Evolutionary conservation across 2,888 invertebrate genomes (phyloP), one percentile per base, ranked within the genome.

Genomic region (Rhagium mordax): DNA sequence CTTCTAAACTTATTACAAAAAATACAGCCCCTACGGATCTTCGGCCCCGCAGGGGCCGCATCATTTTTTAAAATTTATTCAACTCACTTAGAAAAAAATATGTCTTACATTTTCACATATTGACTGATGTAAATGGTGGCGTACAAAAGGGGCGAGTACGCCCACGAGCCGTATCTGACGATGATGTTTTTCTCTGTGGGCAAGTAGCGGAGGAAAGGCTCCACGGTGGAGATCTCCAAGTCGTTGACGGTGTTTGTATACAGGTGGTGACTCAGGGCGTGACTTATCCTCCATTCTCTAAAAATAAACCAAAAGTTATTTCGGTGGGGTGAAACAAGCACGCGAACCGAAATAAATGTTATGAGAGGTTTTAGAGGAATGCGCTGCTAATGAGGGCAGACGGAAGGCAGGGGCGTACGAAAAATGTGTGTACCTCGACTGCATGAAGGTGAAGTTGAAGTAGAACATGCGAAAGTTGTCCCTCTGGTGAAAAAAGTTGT

Each of bases 381-480:
- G 29, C 5, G 29, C 27, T 0, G 13, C 13, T n/a, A 20, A 29
- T n/a, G 16, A 29, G 55, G 24, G n/a, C 20, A 55, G 6, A 41
- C n/a, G 1, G n/a, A 55, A 24, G 10, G 13, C n/a, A n/a, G 24
- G n/a, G 15, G 29, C 27, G 57, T 16, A n/a, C 41, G n/a, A 1
- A 13, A 4, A 3, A 4, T n/a, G 0, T 41, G n/a, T 33, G 24
- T 85, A 92, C 92, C 89, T 89, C 62, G 92, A 91, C 0, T 92
- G 91, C 90, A 94, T 89, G 79, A 93, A 84, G 18, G 91, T 89
- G 71, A 96, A 86, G 82, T 95, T 94, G 81, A 94, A 94, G 72
- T 94, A 91, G 82, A 92, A 94, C 93, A 94, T 95, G 69, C 94
- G 90, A 90, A 93, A 94, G 84, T 92, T 94, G 71, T 94, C 92